Evolutionary conservation across 2,888 invertebrate species (phyloP).

Genomic region (Neelides folsomi): DNA sequence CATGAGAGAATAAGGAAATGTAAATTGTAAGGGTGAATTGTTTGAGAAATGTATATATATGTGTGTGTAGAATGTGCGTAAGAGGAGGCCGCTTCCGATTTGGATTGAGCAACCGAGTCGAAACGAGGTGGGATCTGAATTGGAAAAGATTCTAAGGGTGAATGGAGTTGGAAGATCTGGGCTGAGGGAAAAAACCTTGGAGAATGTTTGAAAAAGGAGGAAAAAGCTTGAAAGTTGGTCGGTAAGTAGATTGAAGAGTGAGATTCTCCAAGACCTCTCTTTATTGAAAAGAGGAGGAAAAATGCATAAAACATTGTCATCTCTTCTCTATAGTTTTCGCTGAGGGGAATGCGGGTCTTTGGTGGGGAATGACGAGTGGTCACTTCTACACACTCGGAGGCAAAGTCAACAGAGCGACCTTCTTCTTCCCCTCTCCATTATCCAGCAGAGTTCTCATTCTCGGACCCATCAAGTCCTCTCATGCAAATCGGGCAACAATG

Average conservation of each 20-base stretch:
- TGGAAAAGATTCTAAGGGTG: slow-evolving; percentile 22
- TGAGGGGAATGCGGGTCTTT: too few relatives aligned
- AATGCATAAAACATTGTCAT: slow-evolving; percentile 33
- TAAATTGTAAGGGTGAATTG: too few relatives aligned
- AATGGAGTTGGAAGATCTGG: slow-evolving; percentile 7
- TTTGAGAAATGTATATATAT: too few relatives aligned
- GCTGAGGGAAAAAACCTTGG: slow-evolving; percentile 4
- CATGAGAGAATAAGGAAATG: too few relatives aligned
- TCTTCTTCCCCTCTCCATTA: background rate
- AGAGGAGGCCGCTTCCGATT: background rate
- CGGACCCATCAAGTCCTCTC: slow-evolving; percentile 15
- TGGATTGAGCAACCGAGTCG: slow-evolving; percentile 7
- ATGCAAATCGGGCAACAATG: slow-evolving; percentile 33
- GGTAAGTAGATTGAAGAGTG: slow-evolving; percentile 3
- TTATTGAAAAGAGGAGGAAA: slow-evolving; percentile 10
- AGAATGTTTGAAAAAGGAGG: slow-evolving; percentile 1
- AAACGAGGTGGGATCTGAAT: slow-evolving; percentile 15
- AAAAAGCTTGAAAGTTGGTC: background rate
- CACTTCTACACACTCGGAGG: background rate
- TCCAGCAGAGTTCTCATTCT: background rate
- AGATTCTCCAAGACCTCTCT: background rate
- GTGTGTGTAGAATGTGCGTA: too few relatives aligned
- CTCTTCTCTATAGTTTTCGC: slow-evolving; percentile 7
- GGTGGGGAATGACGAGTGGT: too few relatives aligned
- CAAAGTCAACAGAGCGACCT: background rate